A percentile compares a stretch with the other conserved stretches of the same genome.
Evolutionary conservation across 2,888 invertebrate genomes (phyloP).

Genomic region (Trichogramma dendrolimi): DNA sequence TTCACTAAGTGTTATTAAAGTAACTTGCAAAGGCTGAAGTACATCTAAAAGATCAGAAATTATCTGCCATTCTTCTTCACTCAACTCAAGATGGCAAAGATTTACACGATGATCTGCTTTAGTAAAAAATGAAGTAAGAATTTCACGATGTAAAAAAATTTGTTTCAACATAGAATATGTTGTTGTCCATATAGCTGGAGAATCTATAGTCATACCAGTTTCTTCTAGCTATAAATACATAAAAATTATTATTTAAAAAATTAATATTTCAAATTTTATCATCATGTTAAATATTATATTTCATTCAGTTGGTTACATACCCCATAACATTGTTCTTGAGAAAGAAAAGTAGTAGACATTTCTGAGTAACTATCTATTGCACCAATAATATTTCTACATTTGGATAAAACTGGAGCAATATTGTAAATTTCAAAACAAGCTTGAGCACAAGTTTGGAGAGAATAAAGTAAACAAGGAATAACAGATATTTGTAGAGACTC

Average conservation of each 20-base stretch:
- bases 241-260: constrained; percentile 6
- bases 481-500: constrained; percentile 44
- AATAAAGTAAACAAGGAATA: constrained; percentile 53
- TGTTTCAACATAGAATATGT: constrained; percentile 54
- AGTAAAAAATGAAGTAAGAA: constrained; percentile 46
- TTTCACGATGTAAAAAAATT: constrained; percentile 45
- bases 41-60: constrained; percentile 52
- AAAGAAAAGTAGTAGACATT: constrained; percentile 42
- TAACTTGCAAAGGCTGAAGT: constrained; percentile 54
- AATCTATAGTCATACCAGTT: constrained; percentile 45
- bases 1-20: constrained; percentile 54
- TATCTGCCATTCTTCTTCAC: constrained; percentile 51
- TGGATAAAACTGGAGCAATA: constrained; percentile 47
- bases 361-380: constrained; percentile 45
- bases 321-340: constrained; percentile 50
- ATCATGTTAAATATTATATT: constrained; percentile 3
- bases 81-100: constrained; percentile 43
- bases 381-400: constrained; percentile 50
- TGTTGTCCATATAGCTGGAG: constrained; percentile 52
- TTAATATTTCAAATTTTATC: background rate
- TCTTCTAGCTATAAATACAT: constrained; percentile 41
- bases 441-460: constrained; percentile 51
- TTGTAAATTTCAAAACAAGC: constrained; percentile 49
- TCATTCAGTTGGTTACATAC: constrained; percentile 30
- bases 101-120: constrained; percentile 44